Evolutionary conservation across 2,113 vertebrate genomes (phyloP), one percentile per base, ranked within the genome.

Genomic region (Thomomys bottae): DNA sequence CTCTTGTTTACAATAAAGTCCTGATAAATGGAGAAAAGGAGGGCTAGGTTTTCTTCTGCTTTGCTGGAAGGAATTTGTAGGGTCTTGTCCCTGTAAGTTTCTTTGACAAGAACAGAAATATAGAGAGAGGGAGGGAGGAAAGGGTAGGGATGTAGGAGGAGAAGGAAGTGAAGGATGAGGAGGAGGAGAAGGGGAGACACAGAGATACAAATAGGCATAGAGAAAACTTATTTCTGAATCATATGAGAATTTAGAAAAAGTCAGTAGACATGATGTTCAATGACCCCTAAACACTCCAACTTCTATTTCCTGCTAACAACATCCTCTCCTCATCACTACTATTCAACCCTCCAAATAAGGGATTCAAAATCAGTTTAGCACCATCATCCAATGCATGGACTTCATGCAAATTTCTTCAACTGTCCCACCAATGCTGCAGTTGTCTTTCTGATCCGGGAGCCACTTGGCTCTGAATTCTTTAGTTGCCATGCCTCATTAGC

Each of bases 211-310:
- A 80, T 20, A 30, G 54, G 32, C 18, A 38, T 32, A 73, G 6
- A 40, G 12, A 63, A 6, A 17, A 4, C 11, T 40, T 38, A 71
- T 8, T 10, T 34, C 30, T 24, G 77, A 91, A 36, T 10, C 40
- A 73, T 64, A 34, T 70, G 75, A 83, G 59, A 73, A 67, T 89
- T 80, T 67, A 93, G 61, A 93, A 85, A 28, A 64, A 89, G n/a
- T 67, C 70, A 34, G 54, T 92, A 82, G 82, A 34, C n/a, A 32
- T 17, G 23, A 45, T 61, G 59, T 24, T 7, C 14, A 49, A 54
- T 14, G 36, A 57, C 38, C 71, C 59, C 45, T 36, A 92, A 84
- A 73, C 59, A 63, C 18, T 57, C 67, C 68, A 81, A 32, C 40
- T 34, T 81, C 20, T 57, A 81, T 76, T 93, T 84, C 36, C 49